These are phyloP conservation scores for Phrynocephalus forsythii DNA, from an alignment of 2,797 vertebrate species.

Conservation along the genomic window DNA sequence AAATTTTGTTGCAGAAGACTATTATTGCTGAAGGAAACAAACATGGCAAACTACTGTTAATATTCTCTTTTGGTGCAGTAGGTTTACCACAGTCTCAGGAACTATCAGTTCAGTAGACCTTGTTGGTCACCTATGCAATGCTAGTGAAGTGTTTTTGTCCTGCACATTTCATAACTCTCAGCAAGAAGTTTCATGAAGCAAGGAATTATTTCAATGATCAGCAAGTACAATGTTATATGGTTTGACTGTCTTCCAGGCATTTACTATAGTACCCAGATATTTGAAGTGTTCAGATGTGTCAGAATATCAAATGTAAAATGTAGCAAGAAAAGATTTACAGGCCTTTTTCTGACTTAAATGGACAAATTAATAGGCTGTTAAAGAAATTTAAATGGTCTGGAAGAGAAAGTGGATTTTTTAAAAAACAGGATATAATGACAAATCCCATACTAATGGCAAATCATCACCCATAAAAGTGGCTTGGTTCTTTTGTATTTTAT, in stretches of 20 bases:
- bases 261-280: background rate
- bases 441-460: background rate
- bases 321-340: background rate
- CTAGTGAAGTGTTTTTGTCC: background rate
- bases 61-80: background rate
- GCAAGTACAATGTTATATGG: background rate
- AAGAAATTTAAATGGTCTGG: background rate
- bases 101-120: background rate
- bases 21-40: background rate
- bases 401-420: background rate
- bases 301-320: background rate
- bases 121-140: background rate
- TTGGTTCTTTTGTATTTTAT: background rate
- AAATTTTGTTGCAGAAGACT: background rate
- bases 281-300: background rate
- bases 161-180: background rate
- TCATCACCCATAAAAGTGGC: background rate
- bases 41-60: background rate
- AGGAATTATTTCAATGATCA: conserved; percentile 8
- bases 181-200: background rate
- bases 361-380: background rate
- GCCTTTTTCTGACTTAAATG: background rate
- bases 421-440: background rate
- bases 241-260: background rate
- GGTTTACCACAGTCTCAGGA: background rate